Conservation (phyloP, 2,888 invertebrate genomes). For the Andrena bucephala region DNA sequence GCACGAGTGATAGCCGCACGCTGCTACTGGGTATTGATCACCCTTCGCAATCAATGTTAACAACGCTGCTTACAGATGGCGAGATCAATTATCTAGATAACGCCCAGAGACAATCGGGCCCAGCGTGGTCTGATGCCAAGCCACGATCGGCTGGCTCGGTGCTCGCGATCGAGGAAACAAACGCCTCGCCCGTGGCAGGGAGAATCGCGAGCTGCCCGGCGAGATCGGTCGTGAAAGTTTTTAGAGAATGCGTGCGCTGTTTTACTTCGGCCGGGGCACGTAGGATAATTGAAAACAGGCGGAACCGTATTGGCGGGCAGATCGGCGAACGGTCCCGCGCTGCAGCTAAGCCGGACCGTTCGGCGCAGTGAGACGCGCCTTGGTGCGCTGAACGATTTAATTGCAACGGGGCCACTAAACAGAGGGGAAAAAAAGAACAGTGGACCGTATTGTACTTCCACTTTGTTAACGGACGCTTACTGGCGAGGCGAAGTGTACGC, state of each 20-base stretch:
- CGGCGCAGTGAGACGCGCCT: neutral
- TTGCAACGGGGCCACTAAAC: slow-evolving; percentile 44
- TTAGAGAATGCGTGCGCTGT: slow-evolving; percentile 47
- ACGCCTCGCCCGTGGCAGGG: neutral
- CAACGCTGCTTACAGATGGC: slow-evolving; percentile 73
- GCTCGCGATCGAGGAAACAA: slow-evolving; percentile 26
- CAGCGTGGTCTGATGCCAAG: neutral
- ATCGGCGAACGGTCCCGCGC: slow-evolving; percentile 14
- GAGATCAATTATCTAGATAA: slow-evolving; percentile 71
- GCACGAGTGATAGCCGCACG: slow-evolving; percentile 71
- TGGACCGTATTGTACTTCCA: slow-evolving; percentile 56
- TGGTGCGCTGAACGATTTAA: slow-evolving; percentile 34
- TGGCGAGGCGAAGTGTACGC: slow-evolving; percentile 35
- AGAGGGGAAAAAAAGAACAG: slow-evolving; percentile 37
- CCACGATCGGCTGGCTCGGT: neutral
- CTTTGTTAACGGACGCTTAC: slow-evolving; percentile 61
- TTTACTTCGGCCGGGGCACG: slow-evolving; percentile 10
- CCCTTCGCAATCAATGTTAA: slow-evolving; percentile 78
- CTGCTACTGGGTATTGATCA: slow-evolving; percentile 78
- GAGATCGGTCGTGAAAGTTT: slow-evolving; percentile 54
- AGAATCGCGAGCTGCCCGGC: neutral
- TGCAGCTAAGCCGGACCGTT: neutral
- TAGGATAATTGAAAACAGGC: slow-evolving; percentile 40
- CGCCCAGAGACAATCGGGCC: slow-evolving; percentile 45
- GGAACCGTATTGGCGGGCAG: slow-evolving; percentile 18